Base-by-base conservation (phyloP, 2,888 invertebrate genomes). In the Nymphalis c-album region DNA sequence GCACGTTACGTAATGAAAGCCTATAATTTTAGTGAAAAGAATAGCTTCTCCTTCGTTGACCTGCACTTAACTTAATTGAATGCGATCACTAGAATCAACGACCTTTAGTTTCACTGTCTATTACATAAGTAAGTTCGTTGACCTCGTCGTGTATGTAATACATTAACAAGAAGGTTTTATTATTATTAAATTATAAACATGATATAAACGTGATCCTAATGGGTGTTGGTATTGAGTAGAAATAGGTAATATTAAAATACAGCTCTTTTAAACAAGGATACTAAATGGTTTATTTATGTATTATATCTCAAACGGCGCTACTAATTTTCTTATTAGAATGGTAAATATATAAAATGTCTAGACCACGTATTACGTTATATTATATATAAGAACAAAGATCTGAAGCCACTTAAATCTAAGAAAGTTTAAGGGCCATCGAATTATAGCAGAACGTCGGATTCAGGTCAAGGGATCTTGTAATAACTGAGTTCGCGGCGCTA, bases 391-490 rank as follows among this genome's bases (percentile, higher is more conserved):
- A 55, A 31, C 26, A 31, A 57, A 60, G 50, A 53, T 47, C 53
- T 55, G 62, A 60, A 63, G 68, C 64, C 68, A 55, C 64, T 70
- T 45, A 57, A 58, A 68, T 60, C 65, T 69, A 62, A 68, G 71
- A 68, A 72, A 67, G 71, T 72, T 73, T 71, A 76, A 86, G 85
- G 73, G 81, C 76, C 80, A 81, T 86, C 78, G 79, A 78, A 79
- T 83, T 75, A 73, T 78, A 71, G 73, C 75, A 77, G 78, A 80
- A 73, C 70, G 72, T 70, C 70, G 74, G 69, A 88, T 82, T 73
- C 82, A 71, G 85, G 87, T 86, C 86, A 81, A 88, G 84, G 72
- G 76, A 73, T 73, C 73, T 70, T 72, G 76, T 78, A 72, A 77
- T 76, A 77, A 78, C 76, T 74, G 73, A 69, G 71, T 62, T 64